Conservation (phyloP, 2,113 vertebrate species). For the Hirundichthys speculiger region DNA sequence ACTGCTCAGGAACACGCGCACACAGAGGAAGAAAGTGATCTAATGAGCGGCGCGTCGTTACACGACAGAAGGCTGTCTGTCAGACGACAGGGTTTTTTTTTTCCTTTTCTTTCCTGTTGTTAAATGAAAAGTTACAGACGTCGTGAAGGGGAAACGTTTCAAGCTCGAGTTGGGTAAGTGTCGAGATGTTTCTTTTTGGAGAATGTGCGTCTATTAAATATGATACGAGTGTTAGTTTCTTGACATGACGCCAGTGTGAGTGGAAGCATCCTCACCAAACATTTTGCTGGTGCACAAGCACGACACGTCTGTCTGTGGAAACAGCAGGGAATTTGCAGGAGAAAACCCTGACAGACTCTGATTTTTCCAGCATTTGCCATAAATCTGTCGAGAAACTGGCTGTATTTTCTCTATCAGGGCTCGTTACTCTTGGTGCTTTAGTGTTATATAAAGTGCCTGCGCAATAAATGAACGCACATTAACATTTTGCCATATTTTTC, state of each 20-base stretch:
- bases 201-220: background rate
- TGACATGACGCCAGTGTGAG: background rate
- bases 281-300: slow-evolving; percentile 11
- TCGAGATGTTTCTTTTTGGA: no score
- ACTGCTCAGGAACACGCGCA: background rate
- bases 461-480: no score
- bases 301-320: background rate
- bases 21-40: background rate
- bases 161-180: slow-evolving; percentile 39
- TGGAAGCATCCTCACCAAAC: slow-evolving; percentile 18
- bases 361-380: no score
- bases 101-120: no score
- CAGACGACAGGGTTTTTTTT: background rate
- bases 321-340: background rate
- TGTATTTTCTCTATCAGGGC: no score
- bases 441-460: no score
- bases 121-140: slow-evolving; percentile 18
- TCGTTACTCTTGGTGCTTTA: no score
- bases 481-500: no score
- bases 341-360: no score
- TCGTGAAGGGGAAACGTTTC: background rate
- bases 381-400: no score
- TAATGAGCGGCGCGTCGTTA: background rate
- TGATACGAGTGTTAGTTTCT: no score
- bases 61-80: background rate